phyloP scores from a whole-genome alignment of 2,113 vertebrate species.

The Engraulis encrasicolus region DNA sequence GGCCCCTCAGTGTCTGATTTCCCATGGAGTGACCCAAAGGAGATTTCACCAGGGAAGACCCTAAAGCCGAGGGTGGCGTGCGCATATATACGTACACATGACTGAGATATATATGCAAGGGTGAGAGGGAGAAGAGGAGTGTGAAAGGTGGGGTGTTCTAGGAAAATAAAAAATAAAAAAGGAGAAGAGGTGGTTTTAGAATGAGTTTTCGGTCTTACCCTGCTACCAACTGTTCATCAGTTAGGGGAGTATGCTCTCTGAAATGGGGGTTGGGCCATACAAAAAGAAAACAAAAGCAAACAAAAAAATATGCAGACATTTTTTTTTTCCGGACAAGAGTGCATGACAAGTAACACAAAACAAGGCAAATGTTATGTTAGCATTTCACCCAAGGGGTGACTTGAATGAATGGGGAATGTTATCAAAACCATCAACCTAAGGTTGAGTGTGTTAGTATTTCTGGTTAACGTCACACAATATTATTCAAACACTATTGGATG shows the following conservation, averaged over 20 bases:
- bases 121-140: slow-evolving; percentile 46
- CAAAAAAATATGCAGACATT: slow-evolving; percentile 70
- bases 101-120: slow-evolving; percentile 26
- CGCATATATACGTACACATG: slow-evolving; percentile 59
- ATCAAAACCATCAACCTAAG: neutral
- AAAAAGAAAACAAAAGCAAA: slow-evolving; percentile 64
- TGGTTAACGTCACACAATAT: slow-evolving; percentile 9
- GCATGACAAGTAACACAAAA: slow-evolving; percentile 62
- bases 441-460: slow-evolving; percentile 9
- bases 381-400: slow-evolving; percentile 59
- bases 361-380: slow-evolving; percentile 65
- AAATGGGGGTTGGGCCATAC: slow-evolving; percentile 88
- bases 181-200: slow-evolving; percentile 79
- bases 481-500: neutral
- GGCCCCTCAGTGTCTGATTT: too few species aligned
- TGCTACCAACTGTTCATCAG: slow-evolving; percentile 92
- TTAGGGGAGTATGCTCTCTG: slow-evolving; percentile 93
- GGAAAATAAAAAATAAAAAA: slow-evolving; percentile 64
- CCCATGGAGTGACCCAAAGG: too few species aligned
- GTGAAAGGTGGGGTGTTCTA: slow-evolving; percentile 75
- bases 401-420: slow-evolving; percentile 44
- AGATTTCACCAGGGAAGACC: slow-evolving; percentile 51
- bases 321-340: slow-evolving; percentile 53
- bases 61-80: slow-evolving; percentile 52
- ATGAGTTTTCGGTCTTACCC: slow-evolving; percentile 85